phyloP scores from a whole-genome alignment of 2,113 vertebrate genomes.

The Casuarius casuarius region DNA sequence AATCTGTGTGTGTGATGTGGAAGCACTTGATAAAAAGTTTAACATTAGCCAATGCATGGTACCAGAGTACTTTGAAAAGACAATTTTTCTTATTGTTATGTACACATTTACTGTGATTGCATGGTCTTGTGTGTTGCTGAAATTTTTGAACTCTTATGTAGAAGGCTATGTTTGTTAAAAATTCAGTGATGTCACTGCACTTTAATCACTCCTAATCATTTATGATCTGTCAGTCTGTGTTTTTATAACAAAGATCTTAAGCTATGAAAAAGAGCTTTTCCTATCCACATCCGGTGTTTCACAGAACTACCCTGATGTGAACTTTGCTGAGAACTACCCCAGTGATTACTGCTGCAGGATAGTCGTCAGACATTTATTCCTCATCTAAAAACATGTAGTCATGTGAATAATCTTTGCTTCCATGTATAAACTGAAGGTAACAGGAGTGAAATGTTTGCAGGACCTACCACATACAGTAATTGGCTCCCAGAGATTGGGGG shows the following conservation, averaged over 20 bases:
- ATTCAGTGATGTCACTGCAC: no score
- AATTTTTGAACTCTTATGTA: no score
- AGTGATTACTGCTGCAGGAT: not conserved
- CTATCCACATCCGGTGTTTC: slow-evolving; percentile 15
- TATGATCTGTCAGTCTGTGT: not conserved
- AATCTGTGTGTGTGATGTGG: not conserved
- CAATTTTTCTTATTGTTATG: no score
- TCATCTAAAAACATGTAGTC: not conserved
- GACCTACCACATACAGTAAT: not conserved
- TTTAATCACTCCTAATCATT: no score
- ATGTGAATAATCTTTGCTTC: not conserved
- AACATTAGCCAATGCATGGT: no score
- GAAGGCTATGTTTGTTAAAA: no score
- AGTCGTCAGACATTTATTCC: not conserved
- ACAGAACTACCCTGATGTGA: not conserved
- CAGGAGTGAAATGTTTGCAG: not conserved
- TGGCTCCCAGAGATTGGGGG: not conserved
- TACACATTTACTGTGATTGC: no score
- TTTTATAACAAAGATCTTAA: not conserved
- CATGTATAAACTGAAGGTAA: not conserved
- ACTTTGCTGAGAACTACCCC: not conserved
- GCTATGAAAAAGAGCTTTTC: slow-evolving; percentile 28
- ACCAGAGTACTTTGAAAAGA: no score
- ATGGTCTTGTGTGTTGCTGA: no score
- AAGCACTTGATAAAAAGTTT: no score